These are phyloP conservation scores for Pararge aegeria DNA, from an alignment of 1,140 invertebrate species.

Conservation along the genomic window DNA sequence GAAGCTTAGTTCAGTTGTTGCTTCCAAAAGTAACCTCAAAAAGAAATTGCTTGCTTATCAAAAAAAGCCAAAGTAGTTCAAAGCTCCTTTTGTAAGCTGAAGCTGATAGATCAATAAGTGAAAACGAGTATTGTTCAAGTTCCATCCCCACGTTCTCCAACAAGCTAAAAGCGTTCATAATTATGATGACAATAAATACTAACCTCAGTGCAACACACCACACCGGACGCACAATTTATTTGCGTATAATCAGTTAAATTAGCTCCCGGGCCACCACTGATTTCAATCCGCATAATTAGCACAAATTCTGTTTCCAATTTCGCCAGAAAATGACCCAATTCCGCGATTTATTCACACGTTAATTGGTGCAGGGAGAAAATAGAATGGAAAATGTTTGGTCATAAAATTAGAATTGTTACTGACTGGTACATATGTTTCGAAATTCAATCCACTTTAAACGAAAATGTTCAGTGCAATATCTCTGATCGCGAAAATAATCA, in stretches of 20 bases:
- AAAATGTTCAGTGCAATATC: no score
- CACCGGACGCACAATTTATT: not conserved
- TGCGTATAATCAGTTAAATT: not conserved
- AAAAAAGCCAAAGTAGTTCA: no score
- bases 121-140: no score
- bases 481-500: no score
- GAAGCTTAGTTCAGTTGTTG: no score
- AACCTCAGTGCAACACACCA: not conserved
- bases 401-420: not conserved
- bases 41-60: no score
- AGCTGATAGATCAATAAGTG: no score
- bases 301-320: conserved; percentile 1
- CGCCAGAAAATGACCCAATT: conserved; percentile 1
- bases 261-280: not conserved
- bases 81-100: no score
- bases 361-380: conserved; percentile 4
- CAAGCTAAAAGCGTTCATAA: no score
- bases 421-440: not conserved
- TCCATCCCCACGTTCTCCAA: no score
- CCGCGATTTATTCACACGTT: conserved; percentile 5
- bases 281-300: conserved; percentile 2
- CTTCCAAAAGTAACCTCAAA: no score
- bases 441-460: not conserved
- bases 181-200: no score
- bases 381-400: not conserved